Base-by-base conservation (phyloP, 2,113 vertebrate genomes). In the Xiphias gladius region DNA sequence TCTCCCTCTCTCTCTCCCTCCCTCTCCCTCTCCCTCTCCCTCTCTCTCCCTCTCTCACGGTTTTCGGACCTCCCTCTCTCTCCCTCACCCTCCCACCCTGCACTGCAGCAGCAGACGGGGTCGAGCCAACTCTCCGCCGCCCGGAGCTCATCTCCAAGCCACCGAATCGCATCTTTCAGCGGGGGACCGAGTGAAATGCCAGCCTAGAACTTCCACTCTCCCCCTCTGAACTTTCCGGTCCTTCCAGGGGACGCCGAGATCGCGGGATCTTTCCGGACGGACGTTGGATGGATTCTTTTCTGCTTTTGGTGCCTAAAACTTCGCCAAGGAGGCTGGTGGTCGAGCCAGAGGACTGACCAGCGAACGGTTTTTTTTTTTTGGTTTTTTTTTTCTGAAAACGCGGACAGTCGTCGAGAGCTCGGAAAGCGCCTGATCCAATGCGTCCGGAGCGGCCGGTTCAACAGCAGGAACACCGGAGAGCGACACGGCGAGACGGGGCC, bases 141-240 rank as follows among this genome's bases (percentile, higher is more conserved):
- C 52, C 50, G 85, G 26, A 83, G 78, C 68, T 86, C 84, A 82
- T 88, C 82, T 85, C 76, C 84, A 19, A 48, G 39, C 77, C 67
- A n/a, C 73, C 62, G 5, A 5, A 37, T 67, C 84, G 0, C 64
- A 62, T 61, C 69, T 77, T 37, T 17, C 57, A 39, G 48, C 71
- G 67, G 80, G 20, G 63, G 35, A 5, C 0, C 0, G 48, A 14
- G 55, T 50, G 13, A 4, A 6, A 30, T 12, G n/a, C 32, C 68
- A 32, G 4, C 7, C 8, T 30, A 1, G 39, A 19, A 24, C 48
- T 43, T 58, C 28, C 1, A 22, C 8, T 28, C 46, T 9, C 55
- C 54, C 8, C n/a, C n/a, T 26, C 19, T 55, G 48, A 16, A 26
- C 30, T 14, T 39, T 64, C 30, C 46, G 7, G 22, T n/a, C 28